Evolutionary conservation across 2,888 invertebrate genomes (phyloP).

Genomic region (Drosophila mimetica): DNA sequence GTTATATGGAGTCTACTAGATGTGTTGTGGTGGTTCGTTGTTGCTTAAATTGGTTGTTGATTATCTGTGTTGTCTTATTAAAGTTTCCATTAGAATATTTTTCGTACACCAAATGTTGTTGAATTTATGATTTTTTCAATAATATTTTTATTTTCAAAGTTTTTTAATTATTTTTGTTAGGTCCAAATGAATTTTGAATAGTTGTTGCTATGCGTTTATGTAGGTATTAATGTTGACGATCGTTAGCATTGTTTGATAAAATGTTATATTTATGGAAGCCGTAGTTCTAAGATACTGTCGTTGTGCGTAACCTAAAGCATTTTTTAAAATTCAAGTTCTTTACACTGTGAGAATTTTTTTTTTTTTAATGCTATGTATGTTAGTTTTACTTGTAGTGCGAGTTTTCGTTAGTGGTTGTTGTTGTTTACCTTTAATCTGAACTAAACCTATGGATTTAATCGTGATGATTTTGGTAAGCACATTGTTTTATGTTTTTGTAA

Average conservation of each 20-base stretch:
- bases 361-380: constrained; percentile 1
- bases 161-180: background rate
- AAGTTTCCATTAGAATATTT: background rate
- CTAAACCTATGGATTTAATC: background rate
- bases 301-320: constrained; percentile 5
- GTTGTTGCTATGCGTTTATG: background rate
- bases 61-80: background rate
- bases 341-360: too few relatives aligned
- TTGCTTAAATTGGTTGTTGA: background rate
- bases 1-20: too few relatives aligned
- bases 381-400: constrained; percentile 17
- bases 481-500: background rate
- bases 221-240: background rate
- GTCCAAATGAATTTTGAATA: too few relatives aligned
- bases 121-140: too few relatives aligned
- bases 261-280: constrained; percentile 4
- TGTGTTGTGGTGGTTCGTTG: background rate
- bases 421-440: background rate
- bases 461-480: background rate
- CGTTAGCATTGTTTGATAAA: background rate
- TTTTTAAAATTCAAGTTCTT: background rate
- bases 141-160: background rate
- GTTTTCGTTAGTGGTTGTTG: constrained; percentile 20
- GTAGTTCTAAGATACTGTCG: constrained; percentile 5
- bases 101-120: background rate